A percentile compares a stretch with the other conserved stretches of the same genome.
phyloP scores from a whole-genome alignment of 2,113 vertebrate species.

The Stigmatopora argus region DNA sequence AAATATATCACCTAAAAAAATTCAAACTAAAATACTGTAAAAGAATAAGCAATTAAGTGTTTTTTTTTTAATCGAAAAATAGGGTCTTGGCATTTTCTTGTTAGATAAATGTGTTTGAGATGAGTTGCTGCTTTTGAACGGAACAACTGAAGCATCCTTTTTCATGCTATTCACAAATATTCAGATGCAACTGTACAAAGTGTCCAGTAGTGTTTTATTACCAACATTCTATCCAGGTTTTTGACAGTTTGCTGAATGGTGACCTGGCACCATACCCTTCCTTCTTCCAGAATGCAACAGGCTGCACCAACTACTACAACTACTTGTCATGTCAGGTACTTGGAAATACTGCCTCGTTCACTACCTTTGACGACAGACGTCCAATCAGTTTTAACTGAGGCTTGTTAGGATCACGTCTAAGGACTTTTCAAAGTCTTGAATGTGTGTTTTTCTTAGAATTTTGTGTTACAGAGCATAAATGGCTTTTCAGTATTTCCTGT shows the following conservation, averaged over 20 bases:
- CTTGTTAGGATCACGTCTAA: no score
- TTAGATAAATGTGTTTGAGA: neutral
- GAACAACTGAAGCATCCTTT: neutral
- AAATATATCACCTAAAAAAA: no score
- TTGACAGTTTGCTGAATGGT: slow-evolving; percentile 74
- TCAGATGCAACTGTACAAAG: no score
- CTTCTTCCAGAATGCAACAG: slow-evolving; percentile 77
- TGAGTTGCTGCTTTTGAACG: neutral
- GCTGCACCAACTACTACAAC: slow-evolving; percentile 78
- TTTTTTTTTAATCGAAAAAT: no score
- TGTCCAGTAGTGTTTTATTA: no score
- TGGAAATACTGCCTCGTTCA: neutral
- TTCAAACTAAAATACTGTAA: no score
- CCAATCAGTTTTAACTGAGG: no score
- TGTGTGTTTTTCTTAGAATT: no score
- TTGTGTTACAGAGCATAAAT: neutral
- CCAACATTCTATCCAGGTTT: slow-evolving; percentile 56
- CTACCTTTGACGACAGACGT: neutral
- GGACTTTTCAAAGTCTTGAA: no score
- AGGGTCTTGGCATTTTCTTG: no score
- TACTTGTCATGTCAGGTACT: slow-evolving; percentile 75
- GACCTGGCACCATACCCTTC: slow-evolving; percentile 64
- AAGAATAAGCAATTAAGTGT: no score
- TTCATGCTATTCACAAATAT: neutral
- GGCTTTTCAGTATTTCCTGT: neutral